Base-by-base conservation (phyloP, 1,140 invertebrate species). In the Drosophila pandora region DNA sequence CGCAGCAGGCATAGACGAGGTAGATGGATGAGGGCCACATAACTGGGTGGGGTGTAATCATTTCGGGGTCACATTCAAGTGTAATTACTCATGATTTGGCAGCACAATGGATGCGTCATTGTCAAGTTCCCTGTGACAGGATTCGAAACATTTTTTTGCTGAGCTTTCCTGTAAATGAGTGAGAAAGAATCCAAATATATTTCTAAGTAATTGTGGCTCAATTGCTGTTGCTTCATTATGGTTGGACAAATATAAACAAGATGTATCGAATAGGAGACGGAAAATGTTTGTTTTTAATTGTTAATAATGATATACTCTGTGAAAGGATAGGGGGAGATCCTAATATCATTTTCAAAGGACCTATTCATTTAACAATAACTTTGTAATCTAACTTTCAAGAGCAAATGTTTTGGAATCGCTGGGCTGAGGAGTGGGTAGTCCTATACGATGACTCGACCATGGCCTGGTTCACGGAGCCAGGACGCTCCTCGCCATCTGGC, bases 401-500 rank as follows among this genome's bases (percentile, higher is more conserved):
- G 58, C 94, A 95, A 91, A 93, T 96, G 64, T 93, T 96, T 56
- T 95, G 95, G 92, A 95, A 94, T 87, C 93, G 94, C n/a, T 96
- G 96, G 96, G 93, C 94, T 6, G 95, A 96, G 90, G 95, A 96
- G 90, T 96, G 95, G 95, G 94, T 96, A 43, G 95, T 96, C 28
- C 92, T 96, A 6, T 96, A 96, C 91, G 95, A 96, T 72, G 95
- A 96, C 91, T 96, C 95, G 3, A 95, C 95, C 12, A 93, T 96
- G 90, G 95, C 95, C 6, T 96, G 95, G 95, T 96, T 95, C 83
- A 95, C 95, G 79, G 91, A 92, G 59, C 91, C 91, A 1, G 91
- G 91, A 2, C 76, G 91, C 23, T 89, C 91, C 12, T 90, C 91
- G 4, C 91, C 91, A 4, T 62, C 89, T 37, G 91, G 91, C 13